Conservation (phyloP, 1,140 invertebrate genomes). For the Contarinia nasturtii region DNA sequence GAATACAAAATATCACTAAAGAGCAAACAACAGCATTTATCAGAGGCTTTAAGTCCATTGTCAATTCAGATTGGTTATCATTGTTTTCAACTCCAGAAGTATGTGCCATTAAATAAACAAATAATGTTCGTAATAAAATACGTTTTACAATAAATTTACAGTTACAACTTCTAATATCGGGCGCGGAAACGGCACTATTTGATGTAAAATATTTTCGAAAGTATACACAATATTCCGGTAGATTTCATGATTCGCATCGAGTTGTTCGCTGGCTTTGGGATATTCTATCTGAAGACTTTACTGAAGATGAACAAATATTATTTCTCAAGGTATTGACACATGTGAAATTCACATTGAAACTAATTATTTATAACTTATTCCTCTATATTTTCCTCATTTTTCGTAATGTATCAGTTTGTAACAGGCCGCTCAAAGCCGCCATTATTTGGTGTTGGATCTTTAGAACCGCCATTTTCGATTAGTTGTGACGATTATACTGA, state of each 20-base stretch:
- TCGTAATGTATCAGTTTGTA: conserved; percentile 60
- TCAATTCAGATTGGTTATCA: conserved; percentile 86
- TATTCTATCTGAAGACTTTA: conserved; percentile 91
- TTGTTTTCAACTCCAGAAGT: conserved; percentile 95
- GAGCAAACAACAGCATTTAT: conserved; percentile 94
- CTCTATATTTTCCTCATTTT: background rate
- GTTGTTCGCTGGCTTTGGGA: conserved; percentile 99
- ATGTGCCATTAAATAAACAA: conserved; percentile 7
- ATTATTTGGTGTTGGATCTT: conserved; percentile 85
- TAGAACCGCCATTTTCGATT: conserved; percentile 98
- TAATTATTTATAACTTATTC: background rate
- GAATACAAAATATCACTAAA: conserved; percentile 92
- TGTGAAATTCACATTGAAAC: background rate
- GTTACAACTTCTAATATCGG: conserved; percentile 76
- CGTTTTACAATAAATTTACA: conserved; percentile 14
- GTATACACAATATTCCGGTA: conserved; percentile 97
- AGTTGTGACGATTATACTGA: conserved; percentile 97
- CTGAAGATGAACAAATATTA: conserved; percentile 70
- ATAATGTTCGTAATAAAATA: background rate
- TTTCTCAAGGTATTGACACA: conserved; percentile 61
- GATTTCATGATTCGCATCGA: conserved; percentile 95
- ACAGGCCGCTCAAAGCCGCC: conserved; percentile 94
- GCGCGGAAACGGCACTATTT: conserved; percentile 75
- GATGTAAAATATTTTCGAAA: conserved; percentile 78
- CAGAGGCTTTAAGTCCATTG: conserved; percentile 85